Base-by-base conservation (phyloP, 2,113 vertebrate species). In the Nymphicus hollandicus region DNA sequence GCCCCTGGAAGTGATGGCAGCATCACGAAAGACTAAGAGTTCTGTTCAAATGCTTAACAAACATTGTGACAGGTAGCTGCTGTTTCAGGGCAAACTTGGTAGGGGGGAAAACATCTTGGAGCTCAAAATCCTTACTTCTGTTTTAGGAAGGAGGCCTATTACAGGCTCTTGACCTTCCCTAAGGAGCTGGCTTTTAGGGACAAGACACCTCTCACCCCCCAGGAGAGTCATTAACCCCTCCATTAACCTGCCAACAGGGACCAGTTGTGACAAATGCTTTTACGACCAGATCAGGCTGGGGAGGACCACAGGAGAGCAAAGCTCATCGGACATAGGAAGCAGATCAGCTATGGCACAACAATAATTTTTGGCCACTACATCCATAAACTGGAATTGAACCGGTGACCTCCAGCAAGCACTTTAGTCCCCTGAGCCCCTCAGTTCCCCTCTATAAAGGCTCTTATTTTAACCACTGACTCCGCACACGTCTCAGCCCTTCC, bases 401-500 rank as follows among this genome's bases (percentile, higher is more conserved):
- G 10, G 76, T 86, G 87, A 89, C 94, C 77, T 83, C 78, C 69
- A 82, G 58, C 65, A 50, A 46, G 73, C 35, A 0, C 11, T 5
- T 16, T 8, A 7, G 49, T 89, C 87, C 96, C 93, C 82, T 1
- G 60, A 95, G 91, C 65, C 86, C 77, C 76, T 49, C 52, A 37
- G 81, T 64, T 89, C 88, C 92, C 91, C 58, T 90, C 55, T 52
- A 18, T 19, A 65, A 74, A 92, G 66, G 85, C 89, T 93, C 53
- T 93, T 94, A 35, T 92, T 97, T 93, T 78, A 91, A 60, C 80
- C 76, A 56, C 86, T 81, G 89, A 74, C 96, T 97, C 65, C 9
- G 2, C 6, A 5, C 89, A 86, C 14, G 47, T 89, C 96, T 93
- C 94, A 83, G 80, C 81, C 90, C 91, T 97, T 96, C 88, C 97